Conservation (phyloP, 2,113 vertebrate genomes). For the Plecturocebus donacophilus region DNA sequence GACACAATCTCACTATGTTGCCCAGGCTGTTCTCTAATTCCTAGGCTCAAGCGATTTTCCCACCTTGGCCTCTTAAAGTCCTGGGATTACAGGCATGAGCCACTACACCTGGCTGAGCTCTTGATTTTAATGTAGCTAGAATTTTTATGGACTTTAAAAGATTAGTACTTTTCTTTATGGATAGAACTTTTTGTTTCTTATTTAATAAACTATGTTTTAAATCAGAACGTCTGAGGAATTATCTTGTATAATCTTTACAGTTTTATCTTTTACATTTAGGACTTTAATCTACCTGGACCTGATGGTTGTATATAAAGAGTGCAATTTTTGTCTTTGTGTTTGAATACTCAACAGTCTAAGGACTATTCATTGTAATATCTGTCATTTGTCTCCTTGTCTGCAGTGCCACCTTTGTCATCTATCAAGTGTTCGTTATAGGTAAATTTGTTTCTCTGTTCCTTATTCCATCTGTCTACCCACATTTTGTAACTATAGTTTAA, state of each 20-base stretch:
- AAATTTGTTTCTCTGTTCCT: background rate
- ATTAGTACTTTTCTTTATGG: background rate
- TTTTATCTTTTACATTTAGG: slow-evolving; percentile 1
- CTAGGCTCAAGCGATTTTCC: too few relatives aligned
- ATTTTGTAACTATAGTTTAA: slow-evolving; percentile 39
- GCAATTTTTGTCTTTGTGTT: background rate
- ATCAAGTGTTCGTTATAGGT: background rate
- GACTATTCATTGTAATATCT: background rate
- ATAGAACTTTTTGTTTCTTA: background rate
- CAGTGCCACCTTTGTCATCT: background rate
- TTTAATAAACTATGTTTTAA: slow-evolving; percentile 5
- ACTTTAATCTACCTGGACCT: background rate
- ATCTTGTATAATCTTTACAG: background rate
- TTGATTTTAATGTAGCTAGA: background rate
- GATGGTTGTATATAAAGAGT: background rate
- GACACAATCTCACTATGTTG: too few relatives aligned
- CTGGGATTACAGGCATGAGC: too few relatives aligned
- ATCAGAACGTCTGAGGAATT: background rate
- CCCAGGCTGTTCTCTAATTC: too few relatives aligned
- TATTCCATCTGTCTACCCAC: background rate
- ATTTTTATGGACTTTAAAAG: background rate
- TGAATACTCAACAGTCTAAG: background rate
- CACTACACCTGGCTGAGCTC: background rate
- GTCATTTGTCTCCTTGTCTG: background rate
- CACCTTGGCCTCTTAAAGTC: too few relatives aligned